These are phyloP conservation scores for Athripsodes cinereus DNA, from an alignment of 2,888 invertebrate genomes.

Conservation along the genomic window DNA sequence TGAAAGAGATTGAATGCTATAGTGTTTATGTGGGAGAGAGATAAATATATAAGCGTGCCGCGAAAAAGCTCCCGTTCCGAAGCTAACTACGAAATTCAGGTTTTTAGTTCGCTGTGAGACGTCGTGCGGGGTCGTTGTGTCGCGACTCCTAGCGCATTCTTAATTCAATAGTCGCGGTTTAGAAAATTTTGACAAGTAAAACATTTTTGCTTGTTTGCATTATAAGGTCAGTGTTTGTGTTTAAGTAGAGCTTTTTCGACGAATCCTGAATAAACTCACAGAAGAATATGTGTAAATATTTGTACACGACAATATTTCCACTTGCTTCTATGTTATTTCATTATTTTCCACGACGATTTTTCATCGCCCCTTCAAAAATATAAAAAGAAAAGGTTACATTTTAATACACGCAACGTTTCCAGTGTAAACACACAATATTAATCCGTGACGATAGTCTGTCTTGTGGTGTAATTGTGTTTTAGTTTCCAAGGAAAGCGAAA, in stretches of 20 bases:
- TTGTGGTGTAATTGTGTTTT: no score
- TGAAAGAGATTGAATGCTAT: constrained; percentile 4
- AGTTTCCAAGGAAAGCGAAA: no score
- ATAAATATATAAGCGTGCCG: constrained; percentile 18
- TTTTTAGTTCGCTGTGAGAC: constrained; percentile 21
- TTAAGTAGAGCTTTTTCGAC: background rate
- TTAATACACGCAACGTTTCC: background rate
- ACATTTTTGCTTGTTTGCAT: constrained; percentile 11
- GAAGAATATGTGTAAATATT: constrained; percentile 9
- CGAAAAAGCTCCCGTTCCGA: constrained; percentile 23
- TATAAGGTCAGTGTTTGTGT: constrained; percentile 1
- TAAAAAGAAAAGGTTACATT: constrained; percentile 1
- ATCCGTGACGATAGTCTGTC: no score
- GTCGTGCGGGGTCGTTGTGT: constrained; percentile 6
- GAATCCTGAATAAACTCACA: constrained; percentile 3
- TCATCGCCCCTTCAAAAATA: constrained; percentile 1
- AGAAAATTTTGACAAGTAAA: constrained; percentile 15
- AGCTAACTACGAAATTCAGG: constrained; percentile 13
- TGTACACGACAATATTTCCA: background rate
- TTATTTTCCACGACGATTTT: background rate
- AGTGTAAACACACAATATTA: no score
- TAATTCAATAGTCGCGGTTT: constrained; percentile 6
- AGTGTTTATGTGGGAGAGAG: constrained; percentile 1
- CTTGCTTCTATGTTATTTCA: background rate
- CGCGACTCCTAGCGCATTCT: background rate